Base-by-base conservation (phyloP, 1,140 invertebrate genomes). In the Temnothorax nylanderi region DNA sequence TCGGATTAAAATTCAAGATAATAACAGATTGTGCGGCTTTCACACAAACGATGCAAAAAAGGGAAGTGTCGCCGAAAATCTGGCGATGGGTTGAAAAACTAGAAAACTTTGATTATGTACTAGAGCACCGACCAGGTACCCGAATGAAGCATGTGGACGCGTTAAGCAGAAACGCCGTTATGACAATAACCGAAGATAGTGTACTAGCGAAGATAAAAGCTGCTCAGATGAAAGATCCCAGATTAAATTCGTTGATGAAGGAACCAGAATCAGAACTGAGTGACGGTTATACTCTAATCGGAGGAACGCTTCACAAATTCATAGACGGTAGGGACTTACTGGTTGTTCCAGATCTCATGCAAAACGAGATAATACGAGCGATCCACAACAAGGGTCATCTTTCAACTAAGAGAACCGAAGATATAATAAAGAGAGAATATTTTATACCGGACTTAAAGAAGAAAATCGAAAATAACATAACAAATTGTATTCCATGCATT, bases 91-190 rank as follows among this genome's bases (percentile, higher is more conserved):
- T 18, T 41, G 7, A 64, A n/a, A 32, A 64, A 0, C 0, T 85
- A 2, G 51, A 85, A 65, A 58, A 85, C 7, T 85, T 64, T 16
- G 34, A 85, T 13, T 85, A 71, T 51, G 51, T 18, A 1, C 8
- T 85, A 4, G 47, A 85, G n/a, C 69, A 85, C 18, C 10, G 81
- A 41, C 6, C 41, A 13, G 69, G 58, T 0, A 74, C 13, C 0
- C 11, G 69, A 26, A 85, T 85, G 81, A 72, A 37, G 8, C 69
- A 85, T 21, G 81, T 85, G 3, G 81, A 85, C 6, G 58, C 69
- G 0, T 54, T 85, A 41, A 85, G 81, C 34, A 74, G 81, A 2
- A 34, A 85, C 49, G 13, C 81, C 7, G 10, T 85, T 7, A 60
- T 85, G 58, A 84, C 54, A 1, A 37, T 84, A 6, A 10, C 10